A percentile compares a stretch with the other conserved stretches of the same genome.
phyloP scores from a whole-genome alignment of 2,113 vertebrate species.

The Equus przewalskii region DNA sequence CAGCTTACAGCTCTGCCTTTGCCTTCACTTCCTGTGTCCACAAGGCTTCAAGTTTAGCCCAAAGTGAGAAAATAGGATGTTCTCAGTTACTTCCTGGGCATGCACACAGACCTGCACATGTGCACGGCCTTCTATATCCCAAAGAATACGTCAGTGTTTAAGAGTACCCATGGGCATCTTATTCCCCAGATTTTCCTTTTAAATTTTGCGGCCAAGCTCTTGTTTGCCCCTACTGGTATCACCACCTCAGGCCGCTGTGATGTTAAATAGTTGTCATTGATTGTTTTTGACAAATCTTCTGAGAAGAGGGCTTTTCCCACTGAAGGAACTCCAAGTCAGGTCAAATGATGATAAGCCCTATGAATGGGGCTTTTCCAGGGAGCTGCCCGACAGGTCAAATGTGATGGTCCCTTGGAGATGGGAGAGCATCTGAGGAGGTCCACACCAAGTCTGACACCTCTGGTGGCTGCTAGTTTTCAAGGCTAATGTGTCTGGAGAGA shows the following conservation, averaged over 20 bases:
- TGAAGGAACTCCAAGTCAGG: background rate
- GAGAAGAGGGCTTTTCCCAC: background rate
- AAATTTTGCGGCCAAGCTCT: background rate
- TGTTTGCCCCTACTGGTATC: background rate
- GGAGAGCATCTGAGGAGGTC: background rate
- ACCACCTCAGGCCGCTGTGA: background rate
- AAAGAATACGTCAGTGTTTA: accelerated
- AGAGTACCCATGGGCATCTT: background rate
- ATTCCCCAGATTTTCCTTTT: background rate
- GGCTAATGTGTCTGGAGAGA: background rate
- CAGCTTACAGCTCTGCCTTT: background rate
- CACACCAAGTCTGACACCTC: background rate
- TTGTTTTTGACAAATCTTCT: background rate
- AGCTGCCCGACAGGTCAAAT: too few species aligned
- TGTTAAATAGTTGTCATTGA: background rate
- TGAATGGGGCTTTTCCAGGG: background rate
- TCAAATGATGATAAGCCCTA: background rate
- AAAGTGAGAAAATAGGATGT: background rate
- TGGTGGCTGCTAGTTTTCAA: background rate
- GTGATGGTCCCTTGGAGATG: too few species aligned
- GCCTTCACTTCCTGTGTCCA: background rate
- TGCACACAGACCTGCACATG: background rate
- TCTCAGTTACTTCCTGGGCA: background rate
- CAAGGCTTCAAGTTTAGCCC: background rate
- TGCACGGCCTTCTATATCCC: background rate